These are phyloP conservation scores for Leptinotarsa tumamoca DNA, from an alignment of 2,888 invertebrate genomes.

Conservation along the genomic window DNA sequence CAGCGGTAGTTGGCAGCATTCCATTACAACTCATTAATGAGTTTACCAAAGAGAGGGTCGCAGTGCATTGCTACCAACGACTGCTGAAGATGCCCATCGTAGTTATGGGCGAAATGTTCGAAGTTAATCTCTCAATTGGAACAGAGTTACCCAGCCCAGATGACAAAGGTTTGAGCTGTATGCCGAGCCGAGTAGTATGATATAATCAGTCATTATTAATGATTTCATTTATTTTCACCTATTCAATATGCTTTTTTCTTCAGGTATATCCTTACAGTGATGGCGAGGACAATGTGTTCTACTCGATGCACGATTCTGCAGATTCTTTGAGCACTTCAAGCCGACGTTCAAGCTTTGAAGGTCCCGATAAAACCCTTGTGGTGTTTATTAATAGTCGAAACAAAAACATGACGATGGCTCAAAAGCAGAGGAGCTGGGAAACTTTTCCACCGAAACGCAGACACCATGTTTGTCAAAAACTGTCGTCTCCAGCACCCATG, in stretches of 20 bases:
- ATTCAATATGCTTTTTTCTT: conserved; percentile 31
- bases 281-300: conserved; percentile 71
- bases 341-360: conserved; percentile 70
- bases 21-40: too few relatives aligned
- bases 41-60: too few relatives aligned
- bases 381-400: conserved; percentile 68
- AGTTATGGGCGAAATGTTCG: too few relatives aligned
- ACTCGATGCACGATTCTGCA: conserved; percentile 68
- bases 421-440: conserved; percentile 75
- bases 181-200: too few relatives aligned
- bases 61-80: too few relatives aligned
- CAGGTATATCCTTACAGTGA: conserved; percentile 71
- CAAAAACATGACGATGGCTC: conserved; percentile 65
- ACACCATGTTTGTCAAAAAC: conserved; percentile 62
- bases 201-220: too few relatives aligned
- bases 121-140: too few relatives aligned
- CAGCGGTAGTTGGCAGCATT: too few relatives aligned
- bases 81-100: too few relatives aligned
- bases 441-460: conserved; percentile 71
- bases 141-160: too few relatives aligned
- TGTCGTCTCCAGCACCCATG: conserved; percentile 50
- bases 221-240: conserved; percentile 13
- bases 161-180: too few relatives aligned
- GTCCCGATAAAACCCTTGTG: conserved; percentile 67
- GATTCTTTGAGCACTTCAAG: conserved; percentile 72